Evolutionary conservation across 1,140 invertebrate species (phyloP).

Genomic region (Drosophila repleta): DNA sequence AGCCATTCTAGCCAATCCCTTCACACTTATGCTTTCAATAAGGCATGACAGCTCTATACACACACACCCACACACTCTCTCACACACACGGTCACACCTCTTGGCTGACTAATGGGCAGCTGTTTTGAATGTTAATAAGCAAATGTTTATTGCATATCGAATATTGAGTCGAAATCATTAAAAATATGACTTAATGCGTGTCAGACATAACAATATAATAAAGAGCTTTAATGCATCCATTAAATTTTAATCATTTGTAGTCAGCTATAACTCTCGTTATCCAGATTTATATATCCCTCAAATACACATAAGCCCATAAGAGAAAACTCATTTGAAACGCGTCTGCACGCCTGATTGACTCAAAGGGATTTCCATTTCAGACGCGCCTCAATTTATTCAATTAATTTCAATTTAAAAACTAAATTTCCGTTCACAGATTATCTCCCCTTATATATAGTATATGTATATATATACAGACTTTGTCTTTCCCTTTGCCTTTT

Average conservation of each 20-base stretch:
- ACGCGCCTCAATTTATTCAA: conserved; percentile 50
- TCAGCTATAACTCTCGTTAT: neutral
- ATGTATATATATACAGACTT: too few species aligned
- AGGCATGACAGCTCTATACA: conserved; percentile 8
- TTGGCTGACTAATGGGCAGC: conserved; percentile 18
- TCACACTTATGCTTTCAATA: neutral
- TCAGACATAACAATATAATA: neutral
- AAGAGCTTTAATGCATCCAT: neutral
- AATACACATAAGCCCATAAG: neutral
- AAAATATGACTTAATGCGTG: neutral
- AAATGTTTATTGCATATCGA: conserved; percentile 13
- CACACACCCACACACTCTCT: neutral
- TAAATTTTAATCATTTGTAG: conserved; percentile 21
- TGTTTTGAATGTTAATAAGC: conserved; percentile 34
- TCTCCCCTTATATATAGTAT: neutral
- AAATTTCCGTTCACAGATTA: conserved; percentile 9
- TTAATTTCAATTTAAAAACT: conserved; percentile 41
- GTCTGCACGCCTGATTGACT: conserved; percentile 22
- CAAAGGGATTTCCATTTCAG: conserved; percentile 32
- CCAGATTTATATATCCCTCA: neutral
- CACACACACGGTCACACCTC: neutral
- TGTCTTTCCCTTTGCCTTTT: neutral
- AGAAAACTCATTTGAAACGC: conserved; percentile 15
- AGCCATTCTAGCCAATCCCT: too few species aligned
- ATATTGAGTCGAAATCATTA: neutral